phyloP scores from a whole-genome alignment of 92 coral and sea anemone genomes.

The Epizoanthus ramosus region DNA sequence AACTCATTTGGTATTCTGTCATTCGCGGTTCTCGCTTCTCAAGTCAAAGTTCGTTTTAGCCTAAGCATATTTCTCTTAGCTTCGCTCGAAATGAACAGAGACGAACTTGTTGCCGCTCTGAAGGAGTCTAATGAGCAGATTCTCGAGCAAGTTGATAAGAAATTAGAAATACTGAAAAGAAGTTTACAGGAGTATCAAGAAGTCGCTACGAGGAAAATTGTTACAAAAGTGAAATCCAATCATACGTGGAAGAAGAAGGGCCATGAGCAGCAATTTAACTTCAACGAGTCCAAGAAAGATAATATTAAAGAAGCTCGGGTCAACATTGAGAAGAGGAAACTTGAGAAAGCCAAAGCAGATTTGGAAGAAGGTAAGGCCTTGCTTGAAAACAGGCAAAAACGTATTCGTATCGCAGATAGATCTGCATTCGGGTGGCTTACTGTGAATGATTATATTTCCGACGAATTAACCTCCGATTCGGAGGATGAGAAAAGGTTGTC shows the following conservation, averaged over 20 bases:
- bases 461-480: constrained; percentile 3
- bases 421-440: constrained; percentile 2
- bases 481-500: constrained; percentile 1
- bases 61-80: constrained; percentile 14
- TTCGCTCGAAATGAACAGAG: constrained; percentile 22
- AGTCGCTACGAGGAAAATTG: not conserved
- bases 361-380: not conserved
- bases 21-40: constrained; percentile 1
- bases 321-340: not conserved
- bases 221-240: not conserved
- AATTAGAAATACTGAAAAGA: not conserved
- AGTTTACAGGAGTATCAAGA: constrained; percentile 15
- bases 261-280: constrained; percentile 12
- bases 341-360: not conserved
- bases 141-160: constrained; percentile 6
- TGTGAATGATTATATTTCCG: constrained; percentile 11
- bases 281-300: not conserved
- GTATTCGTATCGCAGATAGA: constrained; percentile 8
- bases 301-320: not conserved
- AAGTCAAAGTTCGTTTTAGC: too few relatives aligned
- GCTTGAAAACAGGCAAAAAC: not conserved
- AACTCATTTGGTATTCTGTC: not conserved
- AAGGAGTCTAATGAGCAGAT: not conserved
- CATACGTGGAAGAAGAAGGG: constrained; percentile 20
- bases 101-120: constrained; percentile 3